phyloP scores from a whole-genome alignment of 2,797 vertebrate genomes.

The Scomberomorus guttatus region DNA sequence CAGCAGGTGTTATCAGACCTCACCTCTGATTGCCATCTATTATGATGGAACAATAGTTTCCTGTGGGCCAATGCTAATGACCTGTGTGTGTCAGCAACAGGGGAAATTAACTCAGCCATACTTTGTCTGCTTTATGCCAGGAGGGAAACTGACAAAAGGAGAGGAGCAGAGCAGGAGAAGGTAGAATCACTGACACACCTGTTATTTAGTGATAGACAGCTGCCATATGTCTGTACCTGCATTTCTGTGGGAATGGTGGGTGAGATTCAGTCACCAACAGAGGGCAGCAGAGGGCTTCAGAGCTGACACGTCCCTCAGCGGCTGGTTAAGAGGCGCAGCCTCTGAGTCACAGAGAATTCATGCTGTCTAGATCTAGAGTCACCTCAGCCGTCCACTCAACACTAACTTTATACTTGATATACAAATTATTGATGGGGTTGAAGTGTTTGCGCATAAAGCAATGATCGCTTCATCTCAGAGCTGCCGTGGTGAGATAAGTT shows the following conservation, averaged over 20 bases:
- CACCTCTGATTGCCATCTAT: conserved; percentile 93
- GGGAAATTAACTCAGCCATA: conserved; percentile 82
- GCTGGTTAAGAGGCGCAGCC: conserved; percentile 29
- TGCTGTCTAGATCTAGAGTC: conserved; percentile 32
- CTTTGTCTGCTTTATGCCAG: conserved; percentile 63
- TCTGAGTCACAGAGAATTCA: conserved; percentile 12
- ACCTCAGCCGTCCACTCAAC: conserved; percentile 54
- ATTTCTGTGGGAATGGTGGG: conserved; percentile 22
- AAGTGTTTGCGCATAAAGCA: conserved; percentile 24
- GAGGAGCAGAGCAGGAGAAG: conserved; percentile 44
- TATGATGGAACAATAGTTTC: conserved; percentile 84
- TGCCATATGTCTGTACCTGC: conserved; percentile 75
- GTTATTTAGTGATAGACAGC: conserved; percentile 76
- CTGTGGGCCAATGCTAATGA: conserved; percentile 76
- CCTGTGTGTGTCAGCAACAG: conserved; percentile 80
- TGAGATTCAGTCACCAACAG: conserved; percentile 71
- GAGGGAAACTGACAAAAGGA: conserved; percentile 69
- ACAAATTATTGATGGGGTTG: conserved; percentile 15
- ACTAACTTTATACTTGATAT: conserved; percentile 18
- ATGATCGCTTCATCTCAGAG: conserved; percentile 32
- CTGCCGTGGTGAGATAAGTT: conserved; percentile 42
- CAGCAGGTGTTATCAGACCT: conserved; percentile 86
- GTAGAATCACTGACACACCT: conserved; percentile 74
- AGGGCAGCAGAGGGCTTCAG: conserved; percentile 86
- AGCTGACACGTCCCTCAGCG: conserved; percentile 38